Conservation (phyloP, 2,113 vertebrate genomes). For the Hyperopisus bebe region DNA sequence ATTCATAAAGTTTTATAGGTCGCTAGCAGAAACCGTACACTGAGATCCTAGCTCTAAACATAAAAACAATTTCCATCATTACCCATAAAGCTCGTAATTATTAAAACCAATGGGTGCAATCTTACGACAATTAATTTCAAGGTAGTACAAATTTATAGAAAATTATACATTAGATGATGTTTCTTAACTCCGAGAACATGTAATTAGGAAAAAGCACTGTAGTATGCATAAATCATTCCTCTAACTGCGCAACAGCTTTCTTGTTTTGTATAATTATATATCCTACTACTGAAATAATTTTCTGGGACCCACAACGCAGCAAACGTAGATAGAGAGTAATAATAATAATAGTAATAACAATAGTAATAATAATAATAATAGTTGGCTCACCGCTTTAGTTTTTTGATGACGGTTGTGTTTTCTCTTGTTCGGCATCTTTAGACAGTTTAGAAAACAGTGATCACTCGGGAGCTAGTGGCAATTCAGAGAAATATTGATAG, state of each 20-base stretch:
- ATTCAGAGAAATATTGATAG: background rate
- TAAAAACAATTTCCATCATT: background rate
- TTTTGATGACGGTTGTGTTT: constrained; percentile 5
- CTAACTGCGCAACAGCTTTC: background rate
- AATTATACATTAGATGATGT: background rate
- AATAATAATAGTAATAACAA: background rate
- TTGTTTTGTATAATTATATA: background rate
- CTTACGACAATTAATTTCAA: background rate
- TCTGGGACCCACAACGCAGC: background rate
- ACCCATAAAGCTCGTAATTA: background rate
- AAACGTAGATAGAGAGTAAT: background rate
- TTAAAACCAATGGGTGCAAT: background rate
- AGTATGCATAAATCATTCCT: background rate
- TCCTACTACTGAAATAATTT: background rate
- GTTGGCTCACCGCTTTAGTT: background rate
- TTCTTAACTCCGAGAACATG: background rate
- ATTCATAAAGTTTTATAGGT: background rate
- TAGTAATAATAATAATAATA: background rate
- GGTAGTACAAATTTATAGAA: background rate
- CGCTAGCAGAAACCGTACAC: background rate
- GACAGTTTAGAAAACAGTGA: background rate
- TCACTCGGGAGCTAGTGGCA: background rate
- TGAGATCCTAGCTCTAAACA: background rate
- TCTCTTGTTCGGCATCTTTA: constrained; percentile 9
- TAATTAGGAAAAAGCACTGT: background rate